phyloP scores from a whole-genome alignment of 1,140 invertebrate genomes.

The Lucilia sericata region DNA sequence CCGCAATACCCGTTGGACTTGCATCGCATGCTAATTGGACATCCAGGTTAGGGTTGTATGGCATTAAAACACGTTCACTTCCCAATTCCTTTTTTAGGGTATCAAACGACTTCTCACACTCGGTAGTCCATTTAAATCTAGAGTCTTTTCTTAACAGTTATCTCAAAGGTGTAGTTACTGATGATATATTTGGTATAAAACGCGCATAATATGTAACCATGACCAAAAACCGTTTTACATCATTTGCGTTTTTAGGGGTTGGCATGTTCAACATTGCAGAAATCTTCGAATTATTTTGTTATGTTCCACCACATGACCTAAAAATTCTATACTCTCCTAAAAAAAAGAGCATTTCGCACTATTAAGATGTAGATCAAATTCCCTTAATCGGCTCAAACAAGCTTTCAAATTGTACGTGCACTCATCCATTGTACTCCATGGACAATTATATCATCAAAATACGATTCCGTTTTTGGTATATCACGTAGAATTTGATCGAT shows the following conservation, averaged over 20 bases:
- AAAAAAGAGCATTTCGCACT: slow-evolving; percentile 50
- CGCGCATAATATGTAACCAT: slow-evolving; percentile 17
- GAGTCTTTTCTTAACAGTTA: not conserved
- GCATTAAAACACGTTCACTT: slow-evolving; percentile 7
- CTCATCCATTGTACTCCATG: not conserved
- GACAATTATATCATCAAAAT: slow-evolving; percentile 32
- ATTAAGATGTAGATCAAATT: slow-evolving; percentile 48
- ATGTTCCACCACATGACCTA: no score
- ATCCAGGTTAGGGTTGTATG: not conserved
- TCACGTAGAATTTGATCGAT: not conserved
- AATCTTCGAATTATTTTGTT: no score
- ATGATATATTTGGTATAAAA: not conserved
- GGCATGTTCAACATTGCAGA: no score
- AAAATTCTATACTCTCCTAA: no score
- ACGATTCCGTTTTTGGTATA: not conserved
- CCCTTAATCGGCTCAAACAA: slow-evolving; percentile 37
- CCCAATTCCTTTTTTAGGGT: slow-evolving; percentile 1
- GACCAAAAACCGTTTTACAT: not conserved
- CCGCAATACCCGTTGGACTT: slow-evolving; percentile 31
- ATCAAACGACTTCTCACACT: not conserved
- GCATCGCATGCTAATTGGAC: slow-evolving; percentile 13
- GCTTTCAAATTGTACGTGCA: slow-evolving; percentile 14
- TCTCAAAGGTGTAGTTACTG: not conserved
- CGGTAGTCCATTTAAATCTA: slow-evolving; percentile 18
- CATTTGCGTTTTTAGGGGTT: not conserved